phyloP scores from a whole-genome alignment of 2,797 vertebrate species.

The Hafferia zeledoni region DNA sequence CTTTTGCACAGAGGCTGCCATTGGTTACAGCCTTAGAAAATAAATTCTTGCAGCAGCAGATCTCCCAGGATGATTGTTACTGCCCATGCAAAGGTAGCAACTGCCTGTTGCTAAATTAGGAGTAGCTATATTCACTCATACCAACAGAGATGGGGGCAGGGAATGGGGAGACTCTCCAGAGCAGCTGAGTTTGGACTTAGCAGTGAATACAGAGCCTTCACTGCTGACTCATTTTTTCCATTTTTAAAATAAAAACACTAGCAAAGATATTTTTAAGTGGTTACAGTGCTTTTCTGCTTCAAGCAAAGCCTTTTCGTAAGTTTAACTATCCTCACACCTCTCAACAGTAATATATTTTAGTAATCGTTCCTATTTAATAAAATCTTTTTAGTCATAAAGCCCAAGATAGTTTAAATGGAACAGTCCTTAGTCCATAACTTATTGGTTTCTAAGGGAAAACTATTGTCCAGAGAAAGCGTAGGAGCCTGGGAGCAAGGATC shows the following conservation, averaged over 20 bases:
- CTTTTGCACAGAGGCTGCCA: neutral
- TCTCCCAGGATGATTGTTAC: neutral
- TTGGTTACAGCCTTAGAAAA: neutral
- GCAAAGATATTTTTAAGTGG: slow-evolving; percentile 41
- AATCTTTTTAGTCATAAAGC: neutral
- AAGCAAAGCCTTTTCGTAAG: slow-evolving; percentile 18
- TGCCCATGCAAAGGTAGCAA: neutral
- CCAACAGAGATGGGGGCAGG: neutral
- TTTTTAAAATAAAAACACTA: slow-evolving; percentile 67
- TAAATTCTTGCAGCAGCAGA: neutral
- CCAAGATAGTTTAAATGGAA: neutral
- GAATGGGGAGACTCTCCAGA: slow-evolving; percentile 31
- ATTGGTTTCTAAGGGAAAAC: slow-evolving; percentile 31
- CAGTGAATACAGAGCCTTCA: slow-evolving; percentile 15
- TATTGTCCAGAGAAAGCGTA: neutral
- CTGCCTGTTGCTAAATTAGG: slow-evolving; percentile 29
- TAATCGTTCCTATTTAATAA: slow-evolving; percentile 9
- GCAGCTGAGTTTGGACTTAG: slow-evolving; percentile 33
- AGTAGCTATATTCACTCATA: neutral
- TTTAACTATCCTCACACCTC: neutral
- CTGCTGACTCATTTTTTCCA: slow-evolving; percentile 63
- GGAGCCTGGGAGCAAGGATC: slow-evolving; percentile 5
- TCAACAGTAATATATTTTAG: neutral
- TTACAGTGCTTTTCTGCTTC: slow-evolving; percentile 42
- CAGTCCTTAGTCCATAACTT: slow-evolving; percentile 13